phyloP scores from a whole-genome alignment of 2,113 vertebrate genomes.

The Perca schrenkii region DNA sequence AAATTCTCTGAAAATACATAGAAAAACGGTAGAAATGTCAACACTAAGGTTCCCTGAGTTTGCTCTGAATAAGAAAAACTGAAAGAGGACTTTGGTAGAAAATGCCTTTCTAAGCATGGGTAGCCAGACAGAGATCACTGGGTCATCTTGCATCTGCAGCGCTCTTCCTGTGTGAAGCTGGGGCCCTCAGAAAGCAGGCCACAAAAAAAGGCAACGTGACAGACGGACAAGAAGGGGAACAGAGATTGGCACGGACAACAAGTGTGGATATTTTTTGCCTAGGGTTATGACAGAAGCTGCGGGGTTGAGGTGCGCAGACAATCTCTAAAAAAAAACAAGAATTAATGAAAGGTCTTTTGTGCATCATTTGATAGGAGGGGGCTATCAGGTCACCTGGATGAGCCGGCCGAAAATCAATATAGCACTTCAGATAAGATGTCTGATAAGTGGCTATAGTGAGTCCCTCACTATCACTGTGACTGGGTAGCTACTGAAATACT shows the following conservation, averaged over 20 bases:
- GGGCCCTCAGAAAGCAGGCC: conserved; percentile 18
- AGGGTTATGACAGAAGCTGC: conserved; percentile 34
- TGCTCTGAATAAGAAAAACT: conserved; percentile 7
- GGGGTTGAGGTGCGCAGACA: conserved; percentile 11
- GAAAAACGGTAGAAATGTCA: background rate
- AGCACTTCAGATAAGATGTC: conserved; percentile 28
- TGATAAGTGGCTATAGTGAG: background rate
- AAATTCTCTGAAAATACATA: background rate
- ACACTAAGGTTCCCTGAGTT: background rate
- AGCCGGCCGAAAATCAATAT: conserved; percentile 40
- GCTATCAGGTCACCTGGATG: conserved; percentile 44
- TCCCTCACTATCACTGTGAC: background rate
- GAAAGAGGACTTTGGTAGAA: conserved; percentile 17
- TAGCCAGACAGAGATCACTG: conserved; percentile 68
- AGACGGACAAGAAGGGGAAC: conserved; percentile 13
- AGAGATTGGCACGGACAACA: conserved; percentile 34
- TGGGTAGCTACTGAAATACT: background rate
- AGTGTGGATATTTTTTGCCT: conserved; percentile 43
- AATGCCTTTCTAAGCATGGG: conserved; percentile 55
- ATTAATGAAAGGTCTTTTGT: conserved; percentile 38
- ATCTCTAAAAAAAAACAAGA: conserved; percentile 15
- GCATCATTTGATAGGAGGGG: conserved; percentile 59
- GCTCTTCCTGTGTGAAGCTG: conserved; percentile 70
- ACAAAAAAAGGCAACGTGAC: conserved; percentile 30
- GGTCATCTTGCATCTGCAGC: conserved; percentile 78